Evolutionary conservation across 2,797 vertebrate genomes (phyloP).

Genomic region (Hyperoplus lanceolatus): DNA sequence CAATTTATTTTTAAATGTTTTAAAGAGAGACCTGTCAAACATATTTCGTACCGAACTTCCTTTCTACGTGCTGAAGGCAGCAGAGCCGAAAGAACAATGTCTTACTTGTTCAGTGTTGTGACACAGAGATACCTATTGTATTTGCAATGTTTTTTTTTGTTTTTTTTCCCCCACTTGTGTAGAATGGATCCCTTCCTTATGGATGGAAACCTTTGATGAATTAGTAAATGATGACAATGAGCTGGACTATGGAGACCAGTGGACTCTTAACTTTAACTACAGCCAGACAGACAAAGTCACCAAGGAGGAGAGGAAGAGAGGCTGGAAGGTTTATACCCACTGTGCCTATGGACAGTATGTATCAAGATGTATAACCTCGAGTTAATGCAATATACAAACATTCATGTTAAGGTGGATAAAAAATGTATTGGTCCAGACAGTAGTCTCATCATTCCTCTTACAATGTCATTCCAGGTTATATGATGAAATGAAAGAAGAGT

Average conservation of each 20-base stretch:
- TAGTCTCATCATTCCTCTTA: not conserved
- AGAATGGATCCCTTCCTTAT: slow-evolving; percentile 71
- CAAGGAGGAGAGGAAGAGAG: slow-evolving; percentile 53
- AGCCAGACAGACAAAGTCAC: slow-evolving; percentile 39
- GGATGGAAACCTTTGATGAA: slow-evolving; percentile 61
- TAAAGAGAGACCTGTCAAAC: no score
- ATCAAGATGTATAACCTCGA: not conserved
- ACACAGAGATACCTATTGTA: not conserved
- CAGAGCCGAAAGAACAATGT: not conserved
- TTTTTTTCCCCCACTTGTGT: not conserved
- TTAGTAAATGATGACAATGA: slow-evolving; percentile 59
- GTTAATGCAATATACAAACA: not conserved
- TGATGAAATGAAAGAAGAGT: not conserved
- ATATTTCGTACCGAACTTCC: no score
- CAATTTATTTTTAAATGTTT: no score
- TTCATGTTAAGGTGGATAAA: not conserved
- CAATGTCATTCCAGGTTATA: not conserved
- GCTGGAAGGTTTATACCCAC: slow-evolving; percentile 68
- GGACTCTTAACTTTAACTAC: slow-evolving; percentile 76
- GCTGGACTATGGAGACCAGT: slow-evolving; percentile 71
- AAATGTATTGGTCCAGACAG: not conserved
- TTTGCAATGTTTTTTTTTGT: not conserved
- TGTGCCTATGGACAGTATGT: slow-evolving; percentile 63
- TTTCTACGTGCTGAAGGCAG: not conserved
- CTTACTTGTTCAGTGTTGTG: not conserved